Evolutionary conservation across 2,113 vertebrate genomes (phyloP).

Genomic region (Sisor rabdophorus): DNA sequence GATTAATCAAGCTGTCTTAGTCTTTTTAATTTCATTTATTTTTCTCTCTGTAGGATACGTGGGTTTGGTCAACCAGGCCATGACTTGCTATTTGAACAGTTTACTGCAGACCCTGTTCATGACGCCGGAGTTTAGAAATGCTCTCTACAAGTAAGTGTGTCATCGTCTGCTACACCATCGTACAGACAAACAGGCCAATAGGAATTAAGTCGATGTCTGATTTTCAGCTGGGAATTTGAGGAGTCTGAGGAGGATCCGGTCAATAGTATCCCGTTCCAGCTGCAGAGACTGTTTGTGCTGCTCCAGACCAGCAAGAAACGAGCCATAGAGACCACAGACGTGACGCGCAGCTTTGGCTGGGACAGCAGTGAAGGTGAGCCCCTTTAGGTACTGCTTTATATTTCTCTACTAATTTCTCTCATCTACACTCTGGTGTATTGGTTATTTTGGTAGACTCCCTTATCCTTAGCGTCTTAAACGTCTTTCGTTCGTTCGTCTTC

Average conservation of each 20-base stretch:
- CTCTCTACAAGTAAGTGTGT: slow-evolving; percentile 90
- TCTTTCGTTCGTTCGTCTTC: no score
- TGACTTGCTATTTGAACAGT: slow-evolving; percentile 99
- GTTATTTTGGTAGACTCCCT: no score
- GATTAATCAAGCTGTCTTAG: no score
- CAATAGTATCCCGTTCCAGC: slow-evolving; percentile 93
- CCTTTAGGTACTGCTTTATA: neutral
- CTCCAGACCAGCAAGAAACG: slow-evolving; percentile 98
- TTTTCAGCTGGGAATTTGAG: slow-evolving; percentile 93
- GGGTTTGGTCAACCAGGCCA: slow-evolving; percentile 97
- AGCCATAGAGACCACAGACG: slow-evolving; percentile 96
- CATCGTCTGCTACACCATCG: neutral
- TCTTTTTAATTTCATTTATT: neutral
- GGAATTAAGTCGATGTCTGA: neutral
- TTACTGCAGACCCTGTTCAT: slow-evolving; percentile 96
- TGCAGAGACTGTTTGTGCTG: slow-evolving; percentile 94
- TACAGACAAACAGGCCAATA: neutral
- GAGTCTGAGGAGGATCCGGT: slow-evolving; percentile 93
- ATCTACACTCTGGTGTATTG: no score
- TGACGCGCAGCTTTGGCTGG: slow-evolving; percentile 97
- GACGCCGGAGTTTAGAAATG: slow-evolving; percentile 99
- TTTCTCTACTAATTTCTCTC: no score
- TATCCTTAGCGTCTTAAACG: no score
- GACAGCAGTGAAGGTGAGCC: slow-evolving; percentile 89
- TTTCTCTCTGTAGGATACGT: slow-evolving; percentile 81